phyloP scores from a whole-genome alignment of 2,888 invertebrate genomes.

The Drosophila tanythrix region DNA sequence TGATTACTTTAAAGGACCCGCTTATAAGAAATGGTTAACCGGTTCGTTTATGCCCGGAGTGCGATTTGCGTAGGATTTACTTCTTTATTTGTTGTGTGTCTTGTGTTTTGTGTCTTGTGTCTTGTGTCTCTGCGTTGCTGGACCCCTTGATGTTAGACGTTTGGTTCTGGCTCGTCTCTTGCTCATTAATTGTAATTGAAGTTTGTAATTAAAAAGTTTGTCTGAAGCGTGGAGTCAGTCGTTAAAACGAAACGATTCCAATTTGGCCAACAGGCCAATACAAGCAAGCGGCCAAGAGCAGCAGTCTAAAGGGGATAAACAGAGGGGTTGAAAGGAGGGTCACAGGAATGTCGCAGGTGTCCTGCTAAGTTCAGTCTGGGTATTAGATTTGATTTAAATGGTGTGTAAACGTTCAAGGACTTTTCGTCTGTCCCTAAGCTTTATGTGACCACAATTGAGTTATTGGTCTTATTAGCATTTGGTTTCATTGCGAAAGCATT shows the following conservation, averaged over 20 bases:
- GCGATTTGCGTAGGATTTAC: slow-evolving; percentile 4
- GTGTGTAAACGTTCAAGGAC: slow-evolving; percentile 73
- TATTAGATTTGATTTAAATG: slow-evolving; percentile 78
- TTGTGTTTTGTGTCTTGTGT: neutral
- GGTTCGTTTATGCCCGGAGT: slow-evolving; percentile 15
- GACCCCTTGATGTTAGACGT: slow-evolving; percentile 36
- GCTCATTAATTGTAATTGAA: slow-evolving; percentile 81
- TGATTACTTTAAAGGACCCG: neutral
- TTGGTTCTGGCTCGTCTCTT: slow-evolving; percentile 50
- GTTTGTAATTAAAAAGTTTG: slow-evolving; percentile 80
- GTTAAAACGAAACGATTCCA: slow-evolving; percentile 76
- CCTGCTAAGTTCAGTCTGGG: slow-evolving; percentile 18
- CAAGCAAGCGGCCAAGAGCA: slow-evolving; percentile 16
- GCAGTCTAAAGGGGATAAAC: neutral
- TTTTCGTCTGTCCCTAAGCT: slow-evolving; percentile 43
- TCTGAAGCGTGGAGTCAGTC: slow-evolving; percentile 68
- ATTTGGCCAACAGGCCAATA: slow-evolving; percentile 50
- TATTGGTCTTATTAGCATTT: slow-evolving; percentile 72
- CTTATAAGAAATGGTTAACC: slow-evolving; percentile 4
- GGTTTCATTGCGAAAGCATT: slow-evolving; percentile 24
- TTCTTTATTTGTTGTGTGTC: slow-evolving; percentile 2
- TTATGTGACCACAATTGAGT: slow-evolving; percentile 70
- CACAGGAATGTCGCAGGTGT: slow-evolving; percentile 8
- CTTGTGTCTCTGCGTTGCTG: neutral
- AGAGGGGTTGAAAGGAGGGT: neutral